Evolutionary conservation across 2,113 vertebrate species (phyloP).

Genomic region (Sigmodon hispidus): DNA sequence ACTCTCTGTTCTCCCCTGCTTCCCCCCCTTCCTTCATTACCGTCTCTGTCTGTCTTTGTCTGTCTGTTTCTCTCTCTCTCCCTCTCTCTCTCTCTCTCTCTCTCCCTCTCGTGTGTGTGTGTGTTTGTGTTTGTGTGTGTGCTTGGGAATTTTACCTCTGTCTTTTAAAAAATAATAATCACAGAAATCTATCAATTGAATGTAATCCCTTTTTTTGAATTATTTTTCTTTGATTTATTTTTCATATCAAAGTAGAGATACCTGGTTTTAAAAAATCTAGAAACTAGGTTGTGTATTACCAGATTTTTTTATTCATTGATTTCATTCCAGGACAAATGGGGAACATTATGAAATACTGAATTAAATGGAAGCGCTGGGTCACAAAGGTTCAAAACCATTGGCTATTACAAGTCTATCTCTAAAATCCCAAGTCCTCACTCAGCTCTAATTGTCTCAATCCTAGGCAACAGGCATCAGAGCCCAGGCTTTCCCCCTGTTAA

Average conservation of each 20-base stretch:
- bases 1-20: too few relatives aligned
- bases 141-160: not conserved
- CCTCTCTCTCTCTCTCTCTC: not conserved
- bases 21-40: too few relatives aligned
- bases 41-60: too few relatives aligned
- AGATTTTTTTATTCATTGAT: not conserved
- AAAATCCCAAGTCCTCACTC: not conserved
- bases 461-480: not conserved
- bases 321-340: not conserved
- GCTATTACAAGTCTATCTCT: not conserved
- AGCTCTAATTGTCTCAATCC: not conserved
- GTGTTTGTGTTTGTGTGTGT: not conserved
- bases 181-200: not conserved
- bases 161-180: not conserved
- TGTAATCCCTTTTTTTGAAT: not conserved
- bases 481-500: not conserved
- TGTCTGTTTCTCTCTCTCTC: too few relatives aligned
- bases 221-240: conserved; percentile 33
- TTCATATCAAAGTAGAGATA: not conserved
- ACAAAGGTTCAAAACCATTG: not conserved
- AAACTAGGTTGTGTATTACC: not conserved
- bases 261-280: not conserved
- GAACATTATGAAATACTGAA: not conserved
- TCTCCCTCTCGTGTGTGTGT: not conserved
- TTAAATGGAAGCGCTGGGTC: not conserved